Evolutionary conservation across 2,797 vertebrate genomes (phyloP), one percentile per base, ranked within the genome.

Genomic region (Urocyon cinereoargenteus): DNA sequence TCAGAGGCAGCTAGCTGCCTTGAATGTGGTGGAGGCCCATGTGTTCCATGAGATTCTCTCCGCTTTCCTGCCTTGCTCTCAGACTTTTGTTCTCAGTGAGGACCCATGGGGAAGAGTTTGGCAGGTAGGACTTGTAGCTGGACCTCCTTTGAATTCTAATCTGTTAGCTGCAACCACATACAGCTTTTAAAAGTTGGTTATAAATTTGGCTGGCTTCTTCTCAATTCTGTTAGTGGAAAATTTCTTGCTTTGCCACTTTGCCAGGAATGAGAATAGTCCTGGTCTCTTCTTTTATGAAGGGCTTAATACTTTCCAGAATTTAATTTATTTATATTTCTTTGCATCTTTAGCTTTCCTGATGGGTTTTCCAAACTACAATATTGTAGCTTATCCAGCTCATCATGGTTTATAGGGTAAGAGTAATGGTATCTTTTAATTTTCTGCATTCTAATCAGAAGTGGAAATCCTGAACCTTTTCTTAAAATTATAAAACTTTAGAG

Each of bases 371-470:
- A 24, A 53, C n/a, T 72, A 12, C 31, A 26, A 40, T 82, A 70
- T 94, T 91, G 45, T 95, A 92, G 78, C 15, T 91, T 89, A 81
- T 59, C 51, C 15, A 31, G 7, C 10, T 87, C 88, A 53, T 61
- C 40, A 5, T 61, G 13, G 26, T 81, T 89, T 66, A 49, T 57
- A 21, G 26, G 68, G 57, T 55, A 6, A 90, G 26, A 40, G 16
- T 57, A 84, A 45, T 85, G 51, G 26, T 87, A 18, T 91, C 34
- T 78, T 95, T 7, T 19, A 83, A 11, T 49, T 94, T 82, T 78
- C 24, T 72, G 18, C 59, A 70, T 90, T 92, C 66, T 77, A 77
- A 78, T 86, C 86, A 89, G 19, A 84, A 94, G n/a, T 91, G 24
- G 70, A 88, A 95, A 81, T 88, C 64, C 59, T 88, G 34, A 94